Conservation (phyloP, 2,113 vertebrate species). For the Mastomys natalensis region DNA sequence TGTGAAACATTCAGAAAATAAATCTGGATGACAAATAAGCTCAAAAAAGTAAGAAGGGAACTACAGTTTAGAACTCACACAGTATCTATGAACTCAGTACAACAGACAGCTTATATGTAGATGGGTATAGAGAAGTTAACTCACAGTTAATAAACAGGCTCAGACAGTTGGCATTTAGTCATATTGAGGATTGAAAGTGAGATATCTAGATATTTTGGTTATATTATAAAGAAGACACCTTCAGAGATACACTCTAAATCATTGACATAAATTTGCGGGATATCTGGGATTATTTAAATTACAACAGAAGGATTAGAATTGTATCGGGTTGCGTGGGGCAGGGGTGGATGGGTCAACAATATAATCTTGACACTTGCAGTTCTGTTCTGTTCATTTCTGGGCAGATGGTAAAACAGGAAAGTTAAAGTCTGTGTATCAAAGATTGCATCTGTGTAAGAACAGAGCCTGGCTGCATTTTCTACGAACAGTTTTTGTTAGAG, state of each 20-base stretch:
- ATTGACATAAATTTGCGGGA: not conserved
- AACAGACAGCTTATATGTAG: not conserved
- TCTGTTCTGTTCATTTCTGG: not conserved
- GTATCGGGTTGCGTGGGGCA: not conserved
- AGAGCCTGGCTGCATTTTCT: not conserved
- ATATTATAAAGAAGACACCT: not conserved
- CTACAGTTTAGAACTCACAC: not conserved
- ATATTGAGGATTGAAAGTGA: not conserved
- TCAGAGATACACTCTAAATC: not conserved
- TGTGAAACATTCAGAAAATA: not conserved
- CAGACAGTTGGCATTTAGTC: not conserved
- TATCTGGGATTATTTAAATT: not conserved
- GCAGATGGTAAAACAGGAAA: not conserved
- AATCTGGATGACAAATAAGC: not conserved
- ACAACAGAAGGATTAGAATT: not conserved
- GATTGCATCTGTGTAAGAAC: not conserved
- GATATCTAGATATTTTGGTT: not conserved
- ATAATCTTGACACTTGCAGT: not conserved
- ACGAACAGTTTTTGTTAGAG: constrained; percentile 6
- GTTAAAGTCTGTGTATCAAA: not conserved
- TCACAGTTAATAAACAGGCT: not conserved
- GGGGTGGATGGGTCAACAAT: not conserved
- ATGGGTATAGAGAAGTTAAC: not conserved
- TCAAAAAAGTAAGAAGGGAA: not conserved
- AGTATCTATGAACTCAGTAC: not conserved